phyloP scores from a whole-genome alignment of 2,797 vertebrate species.

The Pangasius larnaudii region DNA sequence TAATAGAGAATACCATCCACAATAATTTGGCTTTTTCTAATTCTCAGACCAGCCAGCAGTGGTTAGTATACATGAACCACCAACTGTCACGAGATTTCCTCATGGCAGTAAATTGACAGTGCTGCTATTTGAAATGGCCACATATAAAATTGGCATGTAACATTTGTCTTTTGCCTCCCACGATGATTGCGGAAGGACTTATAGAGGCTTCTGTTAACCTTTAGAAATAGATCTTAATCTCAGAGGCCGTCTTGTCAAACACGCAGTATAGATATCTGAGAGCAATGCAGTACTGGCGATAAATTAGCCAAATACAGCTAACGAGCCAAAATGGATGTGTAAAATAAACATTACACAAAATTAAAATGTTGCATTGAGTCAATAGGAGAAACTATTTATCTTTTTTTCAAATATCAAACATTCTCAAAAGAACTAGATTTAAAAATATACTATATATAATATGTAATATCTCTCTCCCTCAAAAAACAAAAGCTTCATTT shows the following conservation, averaged over 20 bases:
- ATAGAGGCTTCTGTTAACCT: constrained; percentile 45
- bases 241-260: background rate
- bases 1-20: constrained; percentile 31
- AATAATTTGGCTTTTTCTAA: constrained; percentile 42
- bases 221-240: constrained; percentile 42
- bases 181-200: background rate
- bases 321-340: background rate
- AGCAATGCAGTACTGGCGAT: background rate
- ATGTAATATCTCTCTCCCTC: no score
- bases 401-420: background rate
- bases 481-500: background rate
- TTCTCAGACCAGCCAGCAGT: constrained; percentile 31
- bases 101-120: constrained; percentile 28
- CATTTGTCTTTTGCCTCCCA: constrained; percentile 49
- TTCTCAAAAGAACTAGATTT: background rate
- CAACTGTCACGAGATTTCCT: constrained; percentile 16
- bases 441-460: background rate
- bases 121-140: constrained; percentile 35
- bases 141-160: constrained; percentile 35
- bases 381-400: background rate
- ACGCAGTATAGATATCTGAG: background rate
- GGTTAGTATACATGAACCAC: constrained; percentile 44
- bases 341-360: background rate
- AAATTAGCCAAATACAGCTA: background rate
- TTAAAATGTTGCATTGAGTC: background rate